Evolutionary conservation across 1,140 invertebrate genomes (phyloP).

Genomic region (Vanessa tameamea): DNA sequence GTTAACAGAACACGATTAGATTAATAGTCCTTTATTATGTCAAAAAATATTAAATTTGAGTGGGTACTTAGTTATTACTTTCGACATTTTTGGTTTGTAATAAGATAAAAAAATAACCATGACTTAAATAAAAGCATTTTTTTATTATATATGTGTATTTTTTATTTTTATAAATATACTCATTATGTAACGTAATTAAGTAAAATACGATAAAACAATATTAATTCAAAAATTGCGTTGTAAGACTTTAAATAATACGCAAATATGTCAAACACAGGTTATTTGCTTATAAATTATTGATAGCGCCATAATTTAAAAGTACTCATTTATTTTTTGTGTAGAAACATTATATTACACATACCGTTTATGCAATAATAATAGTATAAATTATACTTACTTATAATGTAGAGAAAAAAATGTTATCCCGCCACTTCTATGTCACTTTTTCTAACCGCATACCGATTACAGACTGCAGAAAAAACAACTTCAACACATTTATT

Average conservation of each 20-base stretch:
- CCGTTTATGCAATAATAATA: background rate
- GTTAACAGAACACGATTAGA: too few relatives aligned
- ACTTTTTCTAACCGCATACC: constrained; percentile 6
- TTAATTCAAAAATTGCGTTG: constrained; percentile 7
- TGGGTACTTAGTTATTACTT: background rate
- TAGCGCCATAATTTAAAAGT: background rate
- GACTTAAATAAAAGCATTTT: background rate
- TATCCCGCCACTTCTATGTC: constrained; percentile 17
- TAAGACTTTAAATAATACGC: background rate
- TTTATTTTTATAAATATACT: background rate
- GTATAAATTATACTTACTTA: constrained; percentile 1
- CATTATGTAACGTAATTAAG: constrained; percentile 16
- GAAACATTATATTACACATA: background rate
- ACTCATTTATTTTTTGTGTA: background rate
- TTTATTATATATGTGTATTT: background rate
- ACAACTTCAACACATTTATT: background rate
- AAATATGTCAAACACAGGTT: constrained; percentile 12
- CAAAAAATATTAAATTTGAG: background rate
- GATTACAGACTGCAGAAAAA: background rate
- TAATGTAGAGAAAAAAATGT: background rate
- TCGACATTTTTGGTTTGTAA: background rate
- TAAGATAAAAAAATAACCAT: background rate
- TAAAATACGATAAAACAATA: background rate
- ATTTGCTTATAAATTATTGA: background rate
- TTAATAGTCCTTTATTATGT: background rate